Conservation (phyloP, 2,888 invertebrate genomes). For the Agrotis ipsilon region DNA sequence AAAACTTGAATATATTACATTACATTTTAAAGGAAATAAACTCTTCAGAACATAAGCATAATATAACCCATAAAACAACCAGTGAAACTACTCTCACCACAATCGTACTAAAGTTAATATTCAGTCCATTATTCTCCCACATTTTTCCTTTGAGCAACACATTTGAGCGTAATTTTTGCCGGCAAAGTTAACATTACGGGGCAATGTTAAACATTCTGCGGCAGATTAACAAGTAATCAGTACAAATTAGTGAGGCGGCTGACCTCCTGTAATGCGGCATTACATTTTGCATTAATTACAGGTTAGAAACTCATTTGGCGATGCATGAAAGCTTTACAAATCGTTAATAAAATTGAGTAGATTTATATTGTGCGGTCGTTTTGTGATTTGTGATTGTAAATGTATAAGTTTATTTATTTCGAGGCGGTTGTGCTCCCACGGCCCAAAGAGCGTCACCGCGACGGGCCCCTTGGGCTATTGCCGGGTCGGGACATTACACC, state of each 20-base stretch:
- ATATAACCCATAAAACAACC: constrained; percentile 14
- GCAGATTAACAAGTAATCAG: constrained; percentile 68
- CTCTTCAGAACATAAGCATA: not conserved
- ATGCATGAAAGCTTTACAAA: constrained; percentile 55
- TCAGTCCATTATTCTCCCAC: constrained; percentile 43
- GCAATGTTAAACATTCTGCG: constrained; percentile 60
- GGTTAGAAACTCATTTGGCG: constrained; percentile 64
- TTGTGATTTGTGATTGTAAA: constrained; percentile 12
- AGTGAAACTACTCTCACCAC: constrained; percentile 19
- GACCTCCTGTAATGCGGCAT: constrained; percentile 65
- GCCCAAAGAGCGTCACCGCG: no score
- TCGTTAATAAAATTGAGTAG: constrained; percentile 41
- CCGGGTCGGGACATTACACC: no score
- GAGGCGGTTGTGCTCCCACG: no score
- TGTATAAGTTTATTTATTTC: no score
- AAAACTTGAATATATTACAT: no score
- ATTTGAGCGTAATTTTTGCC: constrained; percentile 47
- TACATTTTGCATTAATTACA: constrained; percentile 68
- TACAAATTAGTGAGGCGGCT: constrained; percentile 69
- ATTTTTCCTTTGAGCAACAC: constrained; percentile 55
- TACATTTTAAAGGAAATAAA: no score
- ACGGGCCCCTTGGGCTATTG: no score
- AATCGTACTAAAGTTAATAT: constrained; percentile 48
- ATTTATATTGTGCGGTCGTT: constrained; percentile 26
- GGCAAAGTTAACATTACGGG: constrained; percentile 51